Evolutionary conservation across 1,140 invertebrate genomes (phyloP), one percentile per base, ranked within the genome.

Genomic region (Drosophila obscura): DNA sequence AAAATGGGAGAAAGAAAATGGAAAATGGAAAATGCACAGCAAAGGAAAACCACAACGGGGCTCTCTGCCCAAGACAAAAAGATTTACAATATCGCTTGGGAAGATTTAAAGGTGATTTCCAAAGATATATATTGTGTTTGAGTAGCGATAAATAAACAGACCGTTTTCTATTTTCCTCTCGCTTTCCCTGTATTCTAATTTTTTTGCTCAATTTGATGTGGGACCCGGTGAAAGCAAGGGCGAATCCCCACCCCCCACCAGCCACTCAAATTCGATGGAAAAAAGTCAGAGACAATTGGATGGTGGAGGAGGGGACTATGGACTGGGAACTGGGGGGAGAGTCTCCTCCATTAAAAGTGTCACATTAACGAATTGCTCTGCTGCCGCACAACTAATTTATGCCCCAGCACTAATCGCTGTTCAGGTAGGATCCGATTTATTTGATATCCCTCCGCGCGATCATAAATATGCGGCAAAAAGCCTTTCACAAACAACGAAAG

Each of bases 51-150:
- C 75, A 69, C 89, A 35, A 35, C 31, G 31, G 11, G 19, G 19
- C 19, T 19, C 19, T 19, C 75, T 64, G 80, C 53, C 66, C 79
- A 84, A 88, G 73, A 72, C 71, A 90, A 77, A 90, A 91, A 39
- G 89, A 91, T 91, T 91, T 91, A 91, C 84, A 91, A 84, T 90
- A 90, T 78, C 80, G 82, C 81, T 80, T 67, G 51, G 76, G 73
- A 91, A 91, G 84, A 91, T 91, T 91, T 91, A 91, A 76, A 84
- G 82, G 73, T 75, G 74, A 83, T 90, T 90, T 84, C 77, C 79
- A 84, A 88, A 90, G 82, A 90, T 91, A 91, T 90, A 91, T 90
- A 84, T 84, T 83, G 73, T 90, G 85, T 75, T 77, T 90, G 77
- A 73, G 79, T 73, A 58, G 81, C 79, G 80, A 91, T 91, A 90